Evolutionary conservation across 2,113 vertebrate species (phyloP).

Genomic region (Vulpes ferrilata): DNA sequence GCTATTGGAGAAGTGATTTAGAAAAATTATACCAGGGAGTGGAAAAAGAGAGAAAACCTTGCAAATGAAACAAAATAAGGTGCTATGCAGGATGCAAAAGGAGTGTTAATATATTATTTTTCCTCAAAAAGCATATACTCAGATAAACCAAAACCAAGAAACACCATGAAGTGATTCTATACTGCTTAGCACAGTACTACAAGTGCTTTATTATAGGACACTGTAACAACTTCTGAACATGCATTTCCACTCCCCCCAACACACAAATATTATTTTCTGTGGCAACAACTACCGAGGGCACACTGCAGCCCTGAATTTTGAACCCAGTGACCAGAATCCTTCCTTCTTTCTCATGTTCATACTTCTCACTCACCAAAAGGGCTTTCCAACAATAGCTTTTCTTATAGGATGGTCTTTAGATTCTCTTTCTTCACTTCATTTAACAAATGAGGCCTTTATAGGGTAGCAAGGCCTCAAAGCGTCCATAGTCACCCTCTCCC

Average conservation of each 20-base stretch:
- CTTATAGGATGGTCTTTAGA: constrained; percentile 28
- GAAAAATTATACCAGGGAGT: constrained; percentile 10
- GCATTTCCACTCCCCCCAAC: background rate
- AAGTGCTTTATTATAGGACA: constrained; percentile 28
- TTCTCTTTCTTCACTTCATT: constrained; percentile 45
- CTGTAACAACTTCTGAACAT: background rate
- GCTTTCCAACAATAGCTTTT: background rate
- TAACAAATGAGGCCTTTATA: constrained; percentile 32
- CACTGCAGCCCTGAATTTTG: background rate
- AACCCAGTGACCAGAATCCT: background rate
- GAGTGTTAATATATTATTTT: background rate
- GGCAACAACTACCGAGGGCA: background rate
- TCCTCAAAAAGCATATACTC: background rate
- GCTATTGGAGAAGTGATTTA: constrained; percentile 23
- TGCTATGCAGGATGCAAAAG: background rate
- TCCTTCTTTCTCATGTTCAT: constrained; percentile 54
- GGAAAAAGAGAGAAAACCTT: background rate
- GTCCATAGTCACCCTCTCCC: background rate
- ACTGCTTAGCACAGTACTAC: background rate
- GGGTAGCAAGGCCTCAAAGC: constrained; percentile 14
- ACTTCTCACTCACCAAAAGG: background rate
- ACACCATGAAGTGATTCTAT: background rate
- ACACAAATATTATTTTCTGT: constrained; percentile 21
- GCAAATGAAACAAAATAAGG: constrained; percentile 9
- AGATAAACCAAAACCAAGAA: constrained; percentile 27